Conservation (phyloP, 2,113 vertebrate species). For the rabbit (Oryctolagus cuniculus) region mOryCun1.1 NC_091433.1:112782001-112782500, state of each 20-base stretch:
- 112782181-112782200: not conserved
- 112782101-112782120: too few relatives aligned
- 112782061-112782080: too few relatives aligned
- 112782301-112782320: not conserved
- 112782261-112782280: not conserved
- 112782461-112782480: not conserved
- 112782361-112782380: not conserved
- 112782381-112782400: not conserved
- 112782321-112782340: not conserved
- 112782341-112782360: not conserved
- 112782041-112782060: too few relatives aligned
- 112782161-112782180: too few relatives aligned
- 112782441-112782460: not conserved
- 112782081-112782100: too few relatives aligned
- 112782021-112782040: too few relatives aligned
- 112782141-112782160: too few relatives aligned
- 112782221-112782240: not conserved
- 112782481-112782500: not conserved
- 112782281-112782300: not conserved
- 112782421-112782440: not conserved
- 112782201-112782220: not conserved
- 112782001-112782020: too few relatives aligned
- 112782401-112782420: accelerated
- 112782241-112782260: not conserved
- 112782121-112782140: too few relatives aligned